Conservation (phyloP, 2,888 invertebrate species). For the Coelinius sp. region DNA sequence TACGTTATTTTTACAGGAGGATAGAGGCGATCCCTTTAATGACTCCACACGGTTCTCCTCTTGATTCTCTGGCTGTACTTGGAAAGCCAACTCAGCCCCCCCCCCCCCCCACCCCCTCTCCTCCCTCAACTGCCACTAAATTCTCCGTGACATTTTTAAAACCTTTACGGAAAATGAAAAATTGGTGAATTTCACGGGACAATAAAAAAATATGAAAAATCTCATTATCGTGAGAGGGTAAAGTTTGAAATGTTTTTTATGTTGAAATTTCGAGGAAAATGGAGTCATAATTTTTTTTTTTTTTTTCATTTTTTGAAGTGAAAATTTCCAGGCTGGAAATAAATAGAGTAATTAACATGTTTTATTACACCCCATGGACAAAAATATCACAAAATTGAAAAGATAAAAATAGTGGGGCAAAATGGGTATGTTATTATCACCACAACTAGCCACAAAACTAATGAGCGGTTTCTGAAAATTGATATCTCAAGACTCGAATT, state of each 20-base stretch:
- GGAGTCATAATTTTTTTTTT: not conserved
- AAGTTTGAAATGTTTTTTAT: not conserved
- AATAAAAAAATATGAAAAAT: not conserved
- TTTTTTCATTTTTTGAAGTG: not conserved
- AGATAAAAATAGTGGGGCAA: too few relatives aligned
- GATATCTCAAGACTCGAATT: not conserved
- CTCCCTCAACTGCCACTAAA: not conserved
- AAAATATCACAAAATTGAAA: too few relatives aligned
- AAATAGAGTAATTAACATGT: not conserved
- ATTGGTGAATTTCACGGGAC: not conserved
- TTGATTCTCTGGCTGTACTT: conserved; percentile 12
- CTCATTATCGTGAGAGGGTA: not conserved
- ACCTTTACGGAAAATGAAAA: not conserved
- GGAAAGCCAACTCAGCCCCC: not conserved
- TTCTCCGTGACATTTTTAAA: not conserved
- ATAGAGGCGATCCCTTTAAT: conserved; percentile 27
- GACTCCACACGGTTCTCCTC: conserved; percentile 17
- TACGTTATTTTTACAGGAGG: conserved; percentile 9
- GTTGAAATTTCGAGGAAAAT: not conserved
- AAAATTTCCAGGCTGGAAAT: not conserved
- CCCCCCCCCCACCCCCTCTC: too few relatives aligned
- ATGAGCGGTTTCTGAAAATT: not conserved
- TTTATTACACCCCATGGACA: not conserved
- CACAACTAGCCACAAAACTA: not conserved
- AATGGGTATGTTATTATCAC: too few relatives aligned